Evolutionary conservation across 2,797 vertebrate species (phyloP).

Genomic region (Manis javanica): DNA sequence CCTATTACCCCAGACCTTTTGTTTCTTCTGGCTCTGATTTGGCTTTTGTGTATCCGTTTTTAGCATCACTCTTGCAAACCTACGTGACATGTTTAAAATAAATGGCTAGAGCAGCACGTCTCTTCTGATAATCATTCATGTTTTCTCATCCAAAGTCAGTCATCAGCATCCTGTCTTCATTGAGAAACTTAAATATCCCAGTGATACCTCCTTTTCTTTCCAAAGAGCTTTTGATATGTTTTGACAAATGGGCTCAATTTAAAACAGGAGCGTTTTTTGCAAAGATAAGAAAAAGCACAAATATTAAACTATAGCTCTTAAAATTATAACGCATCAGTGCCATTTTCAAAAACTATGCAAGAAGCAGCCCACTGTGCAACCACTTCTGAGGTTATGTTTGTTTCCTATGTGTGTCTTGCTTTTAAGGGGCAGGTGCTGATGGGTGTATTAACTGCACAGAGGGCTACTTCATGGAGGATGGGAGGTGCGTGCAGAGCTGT

Average conservation of each 20-base stretch:
- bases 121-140: neutral
- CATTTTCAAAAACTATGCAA: neutral
- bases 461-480: constrained; percentile 95
- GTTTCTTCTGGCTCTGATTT: neutral
- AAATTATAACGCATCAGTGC: neutral
- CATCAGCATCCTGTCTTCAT: neutral
- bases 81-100: neutral
- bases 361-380: neutral
- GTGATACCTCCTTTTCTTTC: neutral
- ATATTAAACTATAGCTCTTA: neutral
- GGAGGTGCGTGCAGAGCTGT: constrained; percentile 94
- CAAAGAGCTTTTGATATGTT: neutral
- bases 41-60: neutral
- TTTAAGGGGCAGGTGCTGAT: constrained; percentile 93
- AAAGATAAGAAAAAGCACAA: neutral
- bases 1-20: neutral
- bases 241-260: neutral
- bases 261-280: neutral
- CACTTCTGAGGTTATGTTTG: constrained; percentile 17
- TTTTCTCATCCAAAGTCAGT: neutral
- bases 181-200: neutral
- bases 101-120: neutral
- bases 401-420: constrained; percentile 68
- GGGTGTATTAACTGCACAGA: constrained; percentile 95
- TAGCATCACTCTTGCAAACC: neutral